Evolutionary conservation across 2,113 vertebrate genomes (phyloP).

Genomic region (Atherinomorus stipes): DNA sequence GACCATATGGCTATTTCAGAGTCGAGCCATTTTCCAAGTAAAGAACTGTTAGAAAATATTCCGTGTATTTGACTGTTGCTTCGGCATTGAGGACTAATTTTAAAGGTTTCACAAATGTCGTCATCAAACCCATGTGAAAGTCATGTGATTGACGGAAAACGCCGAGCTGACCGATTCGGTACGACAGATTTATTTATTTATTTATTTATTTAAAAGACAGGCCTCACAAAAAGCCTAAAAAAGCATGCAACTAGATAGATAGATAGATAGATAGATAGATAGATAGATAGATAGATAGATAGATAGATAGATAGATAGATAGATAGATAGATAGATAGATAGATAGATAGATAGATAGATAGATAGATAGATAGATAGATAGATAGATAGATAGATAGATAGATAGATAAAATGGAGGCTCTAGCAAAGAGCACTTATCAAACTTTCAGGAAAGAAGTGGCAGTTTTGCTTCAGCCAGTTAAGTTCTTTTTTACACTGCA

Average conservation of each 20-base stretch:
- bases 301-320: too few relatives aligned
- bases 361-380: too few relatives aligned
- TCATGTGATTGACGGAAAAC: slow-evolving; percentile 14
- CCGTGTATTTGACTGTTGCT: not conserved
- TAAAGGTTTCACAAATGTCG: not conserved
- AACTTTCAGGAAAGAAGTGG: not conserved
- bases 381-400: too few relatives aligned
- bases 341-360: too few relatives aligned
- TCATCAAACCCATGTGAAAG: not conserved
- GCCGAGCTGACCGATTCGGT: not conserved
- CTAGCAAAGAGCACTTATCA: not conserved
- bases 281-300: too few relatives aligned
- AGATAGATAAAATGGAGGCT: too few relatives aligned
- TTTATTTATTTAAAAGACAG: too few relatives aligned
- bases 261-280: too few relatives aligned
- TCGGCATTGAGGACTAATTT: not conserved
- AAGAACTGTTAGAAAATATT: not conserved
- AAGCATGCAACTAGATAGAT: too few relatives aligned
- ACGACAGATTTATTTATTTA: too few relatives aligned
- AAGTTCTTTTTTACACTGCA: not conserved
- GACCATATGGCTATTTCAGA: not conserved
- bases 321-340: too few relatives aligned
- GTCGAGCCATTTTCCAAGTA: not conserved
- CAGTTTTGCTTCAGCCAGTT: not conserved
- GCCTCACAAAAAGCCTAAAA: too few relatives aligned